Evolutionary conservation across 1,140 invertebrate species (phyloP), one percentile per base, ranked within the genome.

Genomic region (Bombus difficillimus): DNA sequence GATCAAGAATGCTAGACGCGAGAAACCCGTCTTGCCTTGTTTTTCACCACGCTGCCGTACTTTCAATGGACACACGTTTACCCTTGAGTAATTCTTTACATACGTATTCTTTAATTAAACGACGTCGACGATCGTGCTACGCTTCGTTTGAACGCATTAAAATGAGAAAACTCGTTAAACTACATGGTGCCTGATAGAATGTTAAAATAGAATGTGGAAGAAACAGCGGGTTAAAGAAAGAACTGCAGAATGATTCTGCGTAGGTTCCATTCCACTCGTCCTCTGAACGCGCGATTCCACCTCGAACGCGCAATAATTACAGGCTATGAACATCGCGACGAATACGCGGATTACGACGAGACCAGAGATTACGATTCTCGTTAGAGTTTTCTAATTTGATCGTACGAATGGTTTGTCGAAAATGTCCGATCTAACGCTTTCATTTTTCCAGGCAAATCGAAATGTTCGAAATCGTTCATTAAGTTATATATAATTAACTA

Each of bases 81-180:
- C 10, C 22, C 32, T 22, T 32, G 32, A 25, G 82, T n/a, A 8
- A 37, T 76, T 77, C 53, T 57, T 57, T 78, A 78, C 75, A 84
- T 84, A 78, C 82, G 82, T 71, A 79, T 77, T 69, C 81, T 75
- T 77, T 84, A 47, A 84, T 78, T 84, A 84, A 72, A 53, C 66
- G 13, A 28, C 47, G n/a, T 9, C 22, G 74, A 59, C 37, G 37
- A 53, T n/a, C 34, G 41, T 15, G 34, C 8, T 43, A 25, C 22
- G 64, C 25, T 37, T 9, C 41, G 41, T 66, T 39, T 18, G 62
- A 18, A 34, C 64, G 37, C 81, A n/a, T 53, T 75, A 28, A 47
- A 74, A 43, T 71, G 34, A n/a, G 25, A 57, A 77, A 62, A 39
- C 47, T 39, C 59, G 53, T 39, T 64, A 39, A 80, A 13, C 28